Evolutionary conservation across 2,888 invertebrate genomes (phyloP), one percentile per base, ranked within the genome.

Genomic region (Troides oblongomaculatus): DNA sequence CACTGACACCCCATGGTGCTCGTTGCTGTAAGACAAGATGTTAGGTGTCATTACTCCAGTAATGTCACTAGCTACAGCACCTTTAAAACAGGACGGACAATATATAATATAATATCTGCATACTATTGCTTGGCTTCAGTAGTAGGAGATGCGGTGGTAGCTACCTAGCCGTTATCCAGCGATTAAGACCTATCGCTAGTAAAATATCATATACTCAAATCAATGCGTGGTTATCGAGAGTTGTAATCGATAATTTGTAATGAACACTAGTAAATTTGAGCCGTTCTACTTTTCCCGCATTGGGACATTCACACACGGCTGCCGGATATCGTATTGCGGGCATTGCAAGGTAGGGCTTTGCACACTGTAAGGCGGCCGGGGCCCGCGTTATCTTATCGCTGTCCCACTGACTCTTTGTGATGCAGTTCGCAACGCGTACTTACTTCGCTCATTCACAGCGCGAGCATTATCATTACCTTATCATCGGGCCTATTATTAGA

Each of bases 321-420:
- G 36, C n/a, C 18, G 17, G 65, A 43, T 65, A 63, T 63, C 63
- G 30, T 25, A 18, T 39, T 36, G 50, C 50, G 61, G 21, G 30
- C 30, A 23, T 66, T 63, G 39, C 53, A 70, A 63, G 66, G 62
- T 66, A 66, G 69, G 64, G 57, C 57, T 50, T n/a, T 14, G 50
- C 50, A 50, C 50, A 50, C 50, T 17, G 50, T 43, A 8, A 50
- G 14, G 50, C 50, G 50, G 7, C 60, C 39, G 8, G 1, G 14
- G 8, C 30, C 18, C 17, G 57, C n/a, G 21, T 65, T 63, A 65
- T 68, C 69, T 75, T 75, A 75, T 75, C 75, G 64, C 12, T 69
- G 75, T 60, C 72, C 75, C 64, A 75, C 70, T 75, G 73, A 75
- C 74, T 73, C 68, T 72, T 18, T 64, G 74, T 63, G 62, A 36